A percentile compares a stretch with the other conserved stretches of the same genome.
phyloP scores from a whole-genome alignment of 2,113 vertebrate species.

The Cichladusa arquata region DNA sequence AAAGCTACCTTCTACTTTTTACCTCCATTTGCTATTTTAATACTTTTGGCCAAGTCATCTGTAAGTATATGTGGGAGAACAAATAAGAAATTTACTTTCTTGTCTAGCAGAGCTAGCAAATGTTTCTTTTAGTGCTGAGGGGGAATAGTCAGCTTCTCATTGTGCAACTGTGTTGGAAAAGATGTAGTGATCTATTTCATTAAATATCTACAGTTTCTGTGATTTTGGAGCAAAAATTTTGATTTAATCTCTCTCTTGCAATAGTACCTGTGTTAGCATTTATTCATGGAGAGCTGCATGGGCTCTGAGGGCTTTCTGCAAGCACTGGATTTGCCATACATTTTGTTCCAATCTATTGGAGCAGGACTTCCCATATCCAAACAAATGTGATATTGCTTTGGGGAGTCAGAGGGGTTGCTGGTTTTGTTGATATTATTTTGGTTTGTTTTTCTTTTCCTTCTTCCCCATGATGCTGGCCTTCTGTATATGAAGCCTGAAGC shows the following conservation, averaged over 20 bases:
- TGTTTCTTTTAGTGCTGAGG: not conserved
- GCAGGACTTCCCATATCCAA: not conserved
- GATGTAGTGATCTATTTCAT: not conserved
- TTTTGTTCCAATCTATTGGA: not conserved
- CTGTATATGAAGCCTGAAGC: not conserved
- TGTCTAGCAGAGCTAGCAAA: not conserved
- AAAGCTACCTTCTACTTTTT: not conserved
- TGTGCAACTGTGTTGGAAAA: not conserved
- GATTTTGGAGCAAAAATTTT: not conserved
- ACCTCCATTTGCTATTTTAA: not conserved
- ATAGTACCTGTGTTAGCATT: not conserved
- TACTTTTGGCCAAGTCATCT: not conserved
- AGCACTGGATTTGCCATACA: fast-evolving
- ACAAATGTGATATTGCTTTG: not conserved
- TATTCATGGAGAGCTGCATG: not conserved
- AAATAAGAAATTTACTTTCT: not conserved
- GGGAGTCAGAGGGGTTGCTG: not conserved
- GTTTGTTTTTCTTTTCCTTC: not conserved
- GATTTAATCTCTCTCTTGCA: not conserved
- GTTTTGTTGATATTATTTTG: not conserved
- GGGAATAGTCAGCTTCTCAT: not conserved
- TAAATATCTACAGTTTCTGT: not conserved
- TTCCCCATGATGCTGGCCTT: not conserved
- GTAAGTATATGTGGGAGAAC: not conserved
- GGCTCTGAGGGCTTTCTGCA: not conserved